These are phyloP conservation scores for Cephus rjabovi DNA, from an alignment of 2,888 invertebrate genomes.

Conservation along the genomic window DNA sequence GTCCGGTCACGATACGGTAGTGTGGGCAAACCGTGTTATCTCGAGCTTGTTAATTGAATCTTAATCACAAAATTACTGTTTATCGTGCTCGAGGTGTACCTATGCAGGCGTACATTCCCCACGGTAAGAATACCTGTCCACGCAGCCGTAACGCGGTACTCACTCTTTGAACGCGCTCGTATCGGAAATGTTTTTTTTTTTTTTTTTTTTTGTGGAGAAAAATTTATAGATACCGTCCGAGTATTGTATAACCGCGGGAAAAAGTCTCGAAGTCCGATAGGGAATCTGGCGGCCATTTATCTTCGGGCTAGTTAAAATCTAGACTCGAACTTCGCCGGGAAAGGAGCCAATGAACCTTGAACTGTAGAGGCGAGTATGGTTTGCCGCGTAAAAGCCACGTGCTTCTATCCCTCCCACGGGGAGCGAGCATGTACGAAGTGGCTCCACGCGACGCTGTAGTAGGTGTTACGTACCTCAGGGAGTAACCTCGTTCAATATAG, in stretches of 20 bases:
- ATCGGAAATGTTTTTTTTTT: no score
- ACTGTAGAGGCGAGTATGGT: constrained; percentile 9
- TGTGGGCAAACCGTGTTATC: not conserved
- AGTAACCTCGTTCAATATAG: constrained; percentile 67
- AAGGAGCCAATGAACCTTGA: not conserved
- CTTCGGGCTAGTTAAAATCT: not conserved
- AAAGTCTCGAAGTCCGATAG: not conserved
- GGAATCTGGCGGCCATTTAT: not conserved
- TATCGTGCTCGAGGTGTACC: not conserved
- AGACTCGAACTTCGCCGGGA: not conserved
- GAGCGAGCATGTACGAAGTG: constrained; percentile 25
- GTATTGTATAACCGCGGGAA: not conserved
- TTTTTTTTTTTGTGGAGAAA: not conserved
- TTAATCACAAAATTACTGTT: not conserved
- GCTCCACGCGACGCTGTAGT: constrained; percentile 35
- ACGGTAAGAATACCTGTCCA: not conserved
- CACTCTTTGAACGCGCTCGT: not conserved
- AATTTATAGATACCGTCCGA: not conserved
- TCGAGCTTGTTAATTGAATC: not conserved
- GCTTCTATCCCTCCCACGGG: constrained; percentile 34
- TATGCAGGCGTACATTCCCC: not conserved
- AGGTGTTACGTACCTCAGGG: constrained; percentile 66
- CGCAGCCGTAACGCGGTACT: not conserved
- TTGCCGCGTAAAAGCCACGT: constrained; percentile 64
- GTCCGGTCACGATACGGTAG: not conserved